Evolutionary conservation across 2,888 invertebrate species (phyloP), one percentile per base, ranked within the genome.

Genomic region (Eupithecia exiguata): DNA sequence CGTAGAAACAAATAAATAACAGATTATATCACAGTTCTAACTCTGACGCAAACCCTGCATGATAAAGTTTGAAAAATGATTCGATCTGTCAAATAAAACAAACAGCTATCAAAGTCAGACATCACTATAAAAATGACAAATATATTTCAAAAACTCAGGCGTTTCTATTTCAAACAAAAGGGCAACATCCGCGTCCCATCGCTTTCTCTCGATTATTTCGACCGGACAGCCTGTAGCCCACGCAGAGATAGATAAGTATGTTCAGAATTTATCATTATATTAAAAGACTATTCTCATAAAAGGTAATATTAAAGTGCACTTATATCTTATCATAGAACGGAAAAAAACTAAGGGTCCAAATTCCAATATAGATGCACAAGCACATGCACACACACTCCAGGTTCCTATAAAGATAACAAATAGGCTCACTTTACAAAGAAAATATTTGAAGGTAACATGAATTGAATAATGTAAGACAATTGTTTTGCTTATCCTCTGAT

Each of bases 101-200:
- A 65, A 65, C 21, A 40, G 65, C 63, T 63, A 61, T 61, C 63
- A 65, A 58, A 53, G 62, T 63, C 70, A 63, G 66, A 71, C 66
- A 71, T 71, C 71, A 62, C 49, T 67, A 30, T 66, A 49, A 68
- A 72, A 72, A 72, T 65, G 49, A 72, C 63, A 66, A 66, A 66
- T 53, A 66, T 72, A 72, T 72, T 63, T 72, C 63, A 63, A 30
- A 65, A 70, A 21, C 69, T 63, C 38, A n/a, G 38, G 38, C 65
- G 65, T 38, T 40, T 38, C 65, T 65, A 65, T 65, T 65, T 65
- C 65, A 65, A 38, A 65, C 65, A 65, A 65, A 63, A 65, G 65
- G 21, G 36, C 65, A 38, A 65, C 65, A 65, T 65, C 40, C 65
- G 21, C 18, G n/a, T 36, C 14, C 65, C 65, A 65, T 40, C 36